Percentiles rank a stretch among this genome's conserved stretches.
Evolutionary conservation across 2,113 vertebrate species (phyloP).

Genomic region (Antechinus flavipes): DNA sequence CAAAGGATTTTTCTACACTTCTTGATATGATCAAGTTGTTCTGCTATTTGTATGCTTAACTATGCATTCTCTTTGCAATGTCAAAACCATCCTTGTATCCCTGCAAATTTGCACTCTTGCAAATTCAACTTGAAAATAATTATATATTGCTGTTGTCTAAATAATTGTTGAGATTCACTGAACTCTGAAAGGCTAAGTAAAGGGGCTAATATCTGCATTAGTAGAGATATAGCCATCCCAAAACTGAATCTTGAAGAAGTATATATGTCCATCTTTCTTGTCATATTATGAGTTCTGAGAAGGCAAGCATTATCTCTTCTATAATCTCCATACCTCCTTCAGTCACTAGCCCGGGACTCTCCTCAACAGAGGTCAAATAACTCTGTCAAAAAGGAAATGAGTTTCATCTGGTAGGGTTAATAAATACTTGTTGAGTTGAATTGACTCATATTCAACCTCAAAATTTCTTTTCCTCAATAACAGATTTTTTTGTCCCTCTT

Average conservation of each 20-base stretch:
- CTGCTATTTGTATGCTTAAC: background rate
- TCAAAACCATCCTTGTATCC: background rate
- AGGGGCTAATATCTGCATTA: background rate
- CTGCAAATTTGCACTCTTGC: background rate
- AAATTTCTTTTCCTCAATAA: background rate
- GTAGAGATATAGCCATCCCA: background rate
- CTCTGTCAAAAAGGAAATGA: background rate
- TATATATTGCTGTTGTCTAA: background rate
- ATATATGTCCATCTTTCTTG: background rate
- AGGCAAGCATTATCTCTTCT: background rate
- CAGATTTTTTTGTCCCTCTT: background rate
- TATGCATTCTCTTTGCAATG: background rate
- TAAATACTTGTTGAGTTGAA: background rate
- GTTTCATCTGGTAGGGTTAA: background rate
- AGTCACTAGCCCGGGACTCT: background rate
- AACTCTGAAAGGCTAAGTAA: background rate
- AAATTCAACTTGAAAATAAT: background rate
- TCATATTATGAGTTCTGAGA: background rate
- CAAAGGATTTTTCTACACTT: background rate
- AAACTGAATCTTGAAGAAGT: background rate
- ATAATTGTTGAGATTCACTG: background rate
- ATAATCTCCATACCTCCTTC: background rate
- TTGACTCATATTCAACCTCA: conserved; percentile 5
- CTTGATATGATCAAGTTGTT: background rate
- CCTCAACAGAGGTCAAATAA: background rate